Evolutionary conservation across 2,888 invertebrate genomes (phyloP), one percentile per base, ranked within the genome.

Genomic region (Phasia obesa): DNA sequence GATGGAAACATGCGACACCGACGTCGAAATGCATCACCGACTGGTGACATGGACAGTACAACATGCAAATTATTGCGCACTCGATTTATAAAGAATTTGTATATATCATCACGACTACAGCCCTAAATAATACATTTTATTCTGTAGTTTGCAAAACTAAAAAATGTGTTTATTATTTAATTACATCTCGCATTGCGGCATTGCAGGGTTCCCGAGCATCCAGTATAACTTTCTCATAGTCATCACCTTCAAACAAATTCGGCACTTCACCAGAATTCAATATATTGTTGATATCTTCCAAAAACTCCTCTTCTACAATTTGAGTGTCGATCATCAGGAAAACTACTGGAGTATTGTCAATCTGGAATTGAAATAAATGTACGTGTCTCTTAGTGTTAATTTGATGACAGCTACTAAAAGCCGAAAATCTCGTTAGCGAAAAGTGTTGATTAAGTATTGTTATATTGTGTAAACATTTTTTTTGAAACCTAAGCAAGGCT

Each of bases 1-100:
- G 98, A 97, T 0, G 98, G 98, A 90, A 98, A 98, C 96, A 98
- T 97, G 53, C 98, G 94, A 87, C 98, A 96, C 7, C 98, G 93
- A 49, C 96, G 94, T 83, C 97, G 95, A 90, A 97, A 97, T 0
- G 96, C 94, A 89, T 96, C 96, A 0, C 97, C 97, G 0, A 97
- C 96, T 0, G 97, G 97, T 89, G 96, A 97, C 97, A 97, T 97
- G 84, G 97, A 97, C 64, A 97, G 93, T 69, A 97, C 96, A 42
- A 97, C 93, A 89, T 98, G 97, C 4, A 98, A 93, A 90, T 96
- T 96, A 76, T 94, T 94, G 49, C 97, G 93, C 27, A 97, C 96
- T 81, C 96, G 93, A 87, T 95, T 95, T 77, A 97, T 96, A 88
- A 97, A 97, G 92, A 94, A 97, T 86, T 96, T 95, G 89, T 95